Evolutionary conservation across 1,140 invertebrate genomes (phyloP).

Genomic region (Ceratitis capitata): DNA sequence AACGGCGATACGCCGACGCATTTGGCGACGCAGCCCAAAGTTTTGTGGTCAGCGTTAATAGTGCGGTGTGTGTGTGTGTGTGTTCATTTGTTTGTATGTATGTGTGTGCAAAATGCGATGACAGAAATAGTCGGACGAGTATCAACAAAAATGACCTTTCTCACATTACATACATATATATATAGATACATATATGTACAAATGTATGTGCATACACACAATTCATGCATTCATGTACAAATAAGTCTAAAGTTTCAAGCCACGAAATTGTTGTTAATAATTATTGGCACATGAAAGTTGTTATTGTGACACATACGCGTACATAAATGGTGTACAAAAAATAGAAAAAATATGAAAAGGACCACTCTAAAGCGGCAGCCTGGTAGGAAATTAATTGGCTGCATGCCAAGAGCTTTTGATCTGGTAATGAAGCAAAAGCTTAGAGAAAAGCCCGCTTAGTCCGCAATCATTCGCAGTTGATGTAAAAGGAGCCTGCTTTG

Average conservation of each 20-base stretch:
- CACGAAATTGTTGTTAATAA: neutral
- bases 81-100: no score
- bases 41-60: neutral
- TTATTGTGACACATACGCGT: neutral
- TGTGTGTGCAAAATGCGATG: neutral
- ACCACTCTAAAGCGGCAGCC: neutral
- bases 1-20: neutral
- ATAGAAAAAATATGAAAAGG: neutral
- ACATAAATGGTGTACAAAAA: neutral
- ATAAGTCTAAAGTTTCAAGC: neutral
- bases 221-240: neutral
- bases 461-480: no score
- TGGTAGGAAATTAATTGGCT: no score
- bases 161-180: neutral
- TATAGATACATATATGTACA: neutral
- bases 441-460: no score
- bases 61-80: no score
- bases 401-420: no score
- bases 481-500: no score
- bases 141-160: constrained; percentile 7
- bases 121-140: neutral
- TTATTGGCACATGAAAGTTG: neutral
- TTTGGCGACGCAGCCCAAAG: neutral
- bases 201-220: neutral
- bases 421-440: no score